Evolutionary conservation across 2,113 vertebrate species (phyloP).

Genomic region (Vicugna pacos): DNA sequence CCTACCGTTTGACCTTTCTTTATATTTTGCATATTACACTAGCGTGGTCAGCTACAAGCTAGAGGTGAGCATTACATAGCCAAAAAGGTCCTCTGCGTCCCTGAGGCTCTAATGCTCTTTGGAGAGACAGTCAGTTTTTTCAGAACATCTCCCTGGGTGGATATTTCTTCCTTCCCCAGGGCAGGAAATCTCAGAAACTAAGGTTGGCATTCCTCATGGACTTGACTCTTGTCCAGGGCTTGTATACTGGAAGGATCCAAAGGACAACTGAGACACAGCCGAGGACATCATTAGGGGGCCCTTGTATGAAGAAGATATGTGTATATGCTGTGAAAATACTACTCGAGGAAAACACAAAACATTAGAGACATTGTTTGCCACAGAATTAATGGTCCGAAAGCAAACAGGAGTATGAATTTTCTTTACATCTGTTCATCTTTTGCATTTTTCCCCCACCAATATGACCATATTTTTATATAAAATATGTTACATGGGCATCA

Average conservation of each 20-base stretch:
- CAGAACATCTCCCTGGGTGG: not conserved
- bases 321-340: slow-evolving; percentile 21
- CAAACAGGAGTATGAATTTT: slow-evolving; percentile 58
- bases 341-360: slow-evolving; percentile 28
- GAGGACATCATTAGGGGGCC: not conserved
- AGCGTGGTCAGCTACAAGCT: not conserved
- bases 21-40: not conserved
- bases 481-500: slow-evolving; percentile 59
- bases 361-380: slow-evolving; percentile 16
- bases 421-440: slow-evolving; percentile 74
- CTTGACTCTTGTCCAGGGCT: not conserved
- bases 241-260: not conserved
- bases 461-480: slow-evolving; percentile 69
- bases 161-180: not conserved
- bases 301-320: not conserved
- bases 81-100: rapidly evolving
- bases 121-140: not conserved
- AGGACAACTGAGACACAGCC: not conserved
- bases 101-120: not conserved
- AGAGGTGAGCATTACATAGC: not conserved
- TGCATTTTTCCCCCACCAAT: not conserved
- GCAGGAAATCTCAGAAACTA: not conserved
- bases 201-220: not conserved
- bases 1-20: no score
- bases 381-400: slow-evolving; percentile 56